These are phyloP conservation scores for Xestia c-nigrum DNA, from an alignment of 2,888 invertebrate species.

Conservation along the genomic window DNA sequence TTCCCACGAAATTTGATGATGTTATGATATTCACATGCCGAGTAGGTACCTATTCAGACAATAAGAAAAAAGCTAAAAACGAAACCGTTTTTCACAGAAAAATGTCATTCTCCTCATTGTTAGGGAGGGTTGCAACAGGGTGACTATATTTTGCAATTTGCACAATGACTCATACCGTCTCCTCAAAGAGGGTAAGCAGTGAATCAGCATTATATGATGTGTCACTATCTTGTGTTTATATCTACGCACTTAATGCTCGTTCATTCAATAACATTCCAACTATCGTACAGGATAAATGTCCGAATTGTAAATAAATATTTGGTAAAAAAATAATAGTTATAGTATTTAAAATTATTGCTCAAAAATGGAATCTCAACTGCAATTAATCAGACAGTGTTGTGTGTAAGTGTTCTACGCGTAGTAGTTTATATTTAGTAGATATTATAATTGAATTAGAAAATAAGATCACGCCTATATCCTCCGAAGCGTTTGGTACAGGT, in stretches of 20 bases:
- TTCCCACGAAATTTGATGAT: not conserved
- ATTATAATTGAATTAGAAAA: not conserved
- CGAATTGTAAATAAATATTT: not conserved
- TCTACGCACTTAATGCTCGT: constrained; percentile 3
- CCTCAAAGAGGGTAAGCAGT: constrained; percentile 35
- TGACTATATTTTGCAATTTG: constrained; percentile 12
- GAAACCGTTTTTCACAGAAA: not conserved
- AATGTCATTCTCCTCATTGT: not conserved
- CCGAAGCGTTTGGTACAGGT: not conserved
- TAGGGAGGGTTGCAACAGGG: constrained; percentile 12
- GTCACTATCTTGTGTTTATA: constrained; percentile 44
- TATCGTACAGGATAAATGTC: not conserved
- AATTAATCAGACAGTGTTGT: constrained; percentile 32
- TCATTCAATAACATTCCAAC: constrained; percentile 17
- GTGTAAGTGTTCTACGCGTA: constrained; percentile 24
- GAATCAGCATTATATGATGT: constrained; percentile 46
- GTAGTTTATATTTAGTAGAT: not conserved
- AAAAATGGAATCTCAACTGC: constrained; percentile 41
- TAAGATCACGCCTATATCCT: not conserved
- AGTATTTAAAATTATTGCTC: not conserved
- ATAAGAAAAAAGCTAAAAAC: not conserved
- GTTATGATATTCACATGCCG: too few species aligned
- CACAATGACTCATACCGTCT: constrained; percentile 29
- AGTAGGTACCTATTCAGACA: too few species aligned
- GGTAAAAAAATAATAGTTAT: not conserved